Conservation (phyloP, 2,888 invertebrate genomes). For the Phlogophora meticulosa region DNA sequence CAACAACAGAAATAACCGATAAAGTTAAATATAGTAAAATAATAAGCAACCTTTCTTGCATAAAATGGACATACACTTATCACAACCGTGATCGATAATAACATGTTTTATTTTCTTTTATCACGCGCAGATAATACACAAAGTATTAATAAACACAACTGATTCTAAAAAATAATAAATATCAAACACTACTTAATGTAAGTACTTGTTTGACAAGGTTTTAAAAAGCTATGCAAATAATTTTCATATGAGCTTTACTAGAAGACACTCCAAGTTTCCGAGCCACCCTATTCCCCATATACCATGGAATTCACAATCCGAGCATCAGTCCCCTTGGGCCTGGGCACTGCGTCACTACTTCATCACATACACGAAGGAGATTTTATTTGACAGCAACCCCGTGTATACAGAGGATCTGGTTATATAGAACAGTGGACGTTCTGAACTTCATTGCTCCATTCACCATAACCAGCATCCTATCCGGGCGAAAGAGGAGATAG, state of each 20-base stretch:
- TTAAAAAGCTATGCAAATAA: constrained; percentile 63
- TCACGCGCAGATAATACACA: constrained; percentile 34
- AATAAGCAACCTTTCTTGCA: not conserved
- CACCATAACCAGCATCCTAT: too few species aligned
- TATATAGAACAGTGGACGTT: too few species aligned
- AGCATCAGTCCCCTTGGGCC: too few species aligned
- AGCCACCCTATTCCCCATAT: too few species aligned
- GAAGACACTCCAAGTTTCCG: too few species aligned
- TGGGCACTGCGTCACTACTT: too few species aligned
- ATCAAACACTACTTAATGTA: constrained; percentile 78
- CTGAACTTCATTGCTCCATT: too few species aligned
- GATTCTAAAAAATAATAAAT: constrained; percentile 50
- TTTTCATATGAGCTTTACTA: constrained; percentile 56
- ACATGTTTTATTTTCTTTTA: constrained; percentile 13
- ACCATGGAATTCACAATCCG: too few species aligned
- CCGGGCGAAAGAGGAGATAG: too few species aligned
- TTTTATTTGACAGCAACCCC: too few species aligned
- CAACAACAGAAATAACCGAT: constrained; percentile 1
- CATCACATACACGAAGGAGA: too few species aligned
- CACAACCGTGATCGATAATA: constrained; percentile 8
- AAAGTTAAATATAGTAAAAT: not conserved
- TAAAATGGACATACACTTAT: constrained; percentile 7
- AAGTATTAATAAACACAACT: constrained; percentile 40
- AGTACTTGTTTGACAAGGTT: constrained; percentile 75
- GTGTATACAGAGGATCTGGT: too few species aligned